These are phyloP conservation scores for Halichondria panicea DNA, from an alignment of 37 sponge, comb jelly and placozoan genomes.

Conservation along the genomic window DNA sequence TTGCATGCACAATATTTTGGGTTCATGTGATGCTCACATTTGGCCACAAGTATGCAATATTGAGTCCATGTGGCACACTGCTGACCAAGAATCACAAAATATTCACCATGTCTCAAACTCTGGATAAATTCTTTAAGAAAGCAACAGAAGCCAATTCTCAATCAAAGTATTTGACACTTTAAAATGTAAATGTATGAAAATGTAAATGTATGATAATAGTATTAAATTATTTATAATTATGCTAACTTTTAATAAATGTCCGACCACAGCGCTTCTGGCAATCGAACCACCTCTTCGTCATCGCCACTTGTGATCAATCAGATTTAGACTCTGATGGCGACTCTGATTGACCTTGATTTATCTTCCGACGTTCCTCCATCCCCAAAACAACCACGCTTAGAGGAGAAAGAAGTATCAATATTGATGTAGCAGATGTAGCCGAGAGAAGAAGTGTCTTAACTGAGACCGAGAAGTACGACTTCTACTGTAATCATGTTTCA, in stretches of 20 bases:
- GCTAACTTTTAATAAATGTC: background rate
- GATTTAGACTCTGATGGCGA: background rate
- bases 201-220: background rate
- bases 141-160: background rate
- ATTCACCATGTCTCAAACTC: too few relatives aligned
- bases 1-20: too few relatives aligned
- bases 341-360: background rate
- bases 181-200: background rate
- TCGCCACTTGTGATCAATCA: background rate
- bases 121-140: slow-evolving; percentile 7
- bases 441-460: background rate
- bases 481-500: slow-evolving; percentile 19
- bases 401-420: slow-evolving; percentile 1
- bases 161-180: too few relatives aligned
- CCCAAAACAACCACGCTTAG: background rate
- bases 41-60: too few relatives aligned
- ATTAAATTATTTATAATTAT: background rate
- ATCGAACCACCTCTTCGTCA: background rate
- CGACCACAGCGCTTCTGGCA: background rate
- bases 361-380: background rate
- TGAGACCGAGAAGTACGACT: slow-evolving; percentile 25
- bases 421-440: slow-evolving; percentile 1
- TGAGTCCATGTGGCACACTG: too few relatives aligned
- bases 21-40: too few relatives aligned
- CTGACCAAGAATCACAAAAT: too few relatives aligned